Evolutionary conservation across 2,797 vertebrate genomes (phyloP).

Genomic region (Sarcophilus harrisii): DNA sequence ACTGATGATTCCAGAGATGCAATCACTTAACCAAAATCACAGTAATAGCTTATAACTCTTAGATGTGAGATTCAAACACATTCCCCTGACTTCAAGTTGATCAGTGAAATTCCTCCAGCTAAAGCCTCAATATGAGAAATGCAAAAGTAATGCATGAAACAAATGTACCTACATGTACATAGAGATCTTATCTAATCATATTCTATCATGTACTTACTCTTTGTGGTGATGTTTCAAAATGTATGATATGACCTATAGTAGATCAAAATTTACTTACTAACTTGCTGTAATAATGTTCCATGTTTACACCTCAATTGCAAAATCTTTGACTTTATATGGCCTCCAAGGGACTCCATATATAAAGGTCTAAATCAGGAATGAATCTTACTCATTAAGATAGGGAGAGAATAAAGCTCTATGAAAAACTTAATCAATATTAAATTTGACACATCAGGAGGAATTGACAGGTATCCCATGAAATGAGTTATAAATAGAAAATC

Average conservation of each 20-base stretch:
- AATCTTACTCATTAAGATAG: not conserved
- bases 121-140: not conserved
- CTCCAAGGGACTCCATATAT: not conserved
- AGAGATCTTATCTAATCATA: not conserved
- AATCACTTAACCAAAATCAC: not conserved
- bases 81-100: not conserved
- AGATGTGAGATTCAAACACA: not conserved
- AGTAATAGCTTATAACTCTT: not conserved
- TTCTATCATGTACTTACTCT: not conserved
- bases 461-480: not conserved
- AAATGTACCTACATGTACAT: not conserved
- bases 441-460: not conserved
- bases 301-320: not conserved
- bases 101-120: not conserved
- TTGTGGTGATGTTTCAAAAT: not conserved
- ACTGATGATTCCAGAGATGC: not conserved
- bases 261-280: conserved; percentile 2
- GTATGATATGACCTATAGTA: not conserved
- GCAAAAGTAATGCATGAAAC: not conserved
- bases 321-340: conserved; percentile 23
- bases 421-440: not conserved
- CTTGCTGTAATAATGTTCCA: not conserved
- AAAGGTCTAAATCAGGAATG: conserved; percentile 14
- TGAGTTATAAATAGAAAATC: not conserved
- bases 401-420: not conserved